phyloP scores from a whole-genome alignment of 2,113 vertebrate species.

The Numida meleagris region DNA sequence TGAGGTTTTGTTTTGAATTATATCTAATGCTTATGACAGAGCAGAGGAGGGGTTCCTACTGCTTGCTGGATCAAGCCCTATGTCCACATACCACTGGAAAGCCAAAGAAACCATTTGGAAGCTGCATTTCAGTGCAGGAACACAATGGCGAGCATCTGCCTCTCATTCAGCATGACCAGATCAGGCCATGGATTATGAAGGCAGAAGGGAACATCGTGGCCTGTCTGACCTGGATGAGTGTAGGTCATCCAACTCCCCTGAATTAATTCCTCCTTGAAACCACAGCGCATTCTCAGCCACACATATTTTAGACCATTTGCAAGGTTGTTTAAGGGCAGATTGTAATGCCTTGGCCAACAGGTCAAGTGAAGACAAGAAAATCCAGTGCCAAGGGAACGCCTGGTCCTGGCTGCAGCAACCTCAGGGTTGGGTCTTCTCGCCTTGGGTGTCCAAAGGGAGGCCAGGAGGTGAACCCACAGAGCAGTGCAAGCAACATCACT shows the following conservation, averaged over 20 bases:
- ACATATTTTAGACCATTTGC: background rate
- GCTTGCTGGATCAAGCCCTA: background rate
- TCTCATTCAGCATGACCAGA: background rate
- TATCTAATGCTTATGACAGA: background rate
- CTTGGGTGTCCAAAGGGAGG: background rate
- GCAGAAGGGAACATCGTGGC: background rate
- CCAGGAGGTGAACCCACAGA: background rate
- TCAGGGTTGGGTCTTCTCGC: background rate
- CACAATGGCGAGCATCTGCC: background rate
- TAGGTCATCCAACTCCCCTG: background rate
- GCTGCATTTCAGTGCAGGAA: background rate
- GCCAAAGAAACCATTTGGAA: background rate
- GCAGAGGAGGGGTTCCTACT: background rate
- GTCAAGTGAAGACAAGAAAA: background rate
- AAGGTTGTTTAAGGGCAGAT: background rate
- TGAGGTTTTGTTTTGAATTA: background rate
- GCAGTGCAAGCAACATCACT: rapidly evolving
- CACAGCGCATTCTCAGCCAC: background rate
- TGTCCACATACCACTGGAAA: background rate
- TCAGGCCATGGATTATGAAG: constrained; percentile 24
- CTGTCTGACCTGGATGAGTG: constrained; percentile 3
- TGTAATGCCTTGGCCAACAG: background rate
- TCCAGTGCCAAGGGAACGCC: rapidly evolving
- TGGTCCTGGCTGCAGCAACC: background rate
- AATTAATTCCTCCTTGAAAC: constrained; percentile 38